Evolutionary conservation across 1,140 invertebrate species (phyloP).

Genomic region (Drosophila ironensis): DNA sequence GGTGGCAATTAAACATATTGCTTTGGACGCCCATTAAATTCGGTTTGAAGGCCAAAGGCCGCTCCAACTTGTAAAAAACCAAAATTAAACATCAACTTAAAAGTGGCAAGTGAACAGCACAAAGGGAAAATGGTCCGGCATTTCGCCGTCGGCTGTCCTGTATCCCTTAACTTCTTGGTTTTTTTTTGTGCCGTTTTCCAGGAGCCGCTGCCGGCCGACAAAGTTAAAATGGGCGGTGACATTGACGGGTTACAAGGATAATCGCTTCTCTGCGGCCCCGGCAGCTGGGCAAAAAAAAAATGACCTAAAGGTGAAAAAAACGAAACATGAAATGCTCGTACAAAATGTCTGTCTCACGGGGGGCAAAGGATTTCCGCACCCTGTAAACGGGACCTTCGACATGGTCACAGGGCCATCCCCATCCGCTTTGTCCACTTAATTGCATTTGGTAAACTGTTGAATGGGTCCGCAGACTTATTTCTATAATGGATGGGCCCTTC

Average conservation of each 20-base stretch:
- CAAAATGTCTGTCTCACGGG: no score
- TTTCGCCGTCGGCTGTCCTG: not conserved
- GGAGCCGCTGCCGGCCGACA: not conserved
- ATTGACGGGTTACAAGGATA: conserved; percentile 16
- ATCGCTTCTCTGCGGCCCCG: not conserved
- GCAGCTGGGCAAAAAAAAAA: no score
- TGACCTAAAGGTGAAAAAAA: no score
- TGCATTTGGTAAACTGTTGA: conserved; percentile 39
- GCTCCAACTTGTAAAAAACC: conserved; percentile 6
- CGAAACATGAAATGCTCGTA: no score
- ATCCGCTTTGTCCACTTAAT: conserved; percentile 35
- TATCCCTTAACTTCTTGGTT: not conserved
- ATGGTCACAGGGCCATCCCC: no score
- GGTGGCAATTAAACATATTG: not conserved
- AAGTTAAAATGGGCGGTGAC: conserved; percentile 8
- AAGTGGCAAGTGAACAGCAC: conserved; percentile 31
- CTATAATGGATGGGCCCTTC: conserved; percentile 24
- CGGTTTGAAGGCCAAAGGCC: conserved; percentile 4
- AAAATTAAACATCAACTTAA: conserved; percentile 43
- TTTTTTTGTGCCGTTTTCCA: not conserved
- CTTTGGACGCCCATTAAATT: conserved; percentile 3
- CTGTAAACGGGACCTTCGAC: no score
- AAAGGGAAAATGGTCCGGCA: conserved; percentile 14
- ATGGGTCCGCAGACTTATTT: conserved; percentile 9
- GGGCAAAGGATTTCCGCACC: not conserved